Percentiles rank a stretch among this genome's conserved stretches.
Conservation (phyloP, 2,888 invertebrate species). For the Hirudinaria manillensis region DNA sequence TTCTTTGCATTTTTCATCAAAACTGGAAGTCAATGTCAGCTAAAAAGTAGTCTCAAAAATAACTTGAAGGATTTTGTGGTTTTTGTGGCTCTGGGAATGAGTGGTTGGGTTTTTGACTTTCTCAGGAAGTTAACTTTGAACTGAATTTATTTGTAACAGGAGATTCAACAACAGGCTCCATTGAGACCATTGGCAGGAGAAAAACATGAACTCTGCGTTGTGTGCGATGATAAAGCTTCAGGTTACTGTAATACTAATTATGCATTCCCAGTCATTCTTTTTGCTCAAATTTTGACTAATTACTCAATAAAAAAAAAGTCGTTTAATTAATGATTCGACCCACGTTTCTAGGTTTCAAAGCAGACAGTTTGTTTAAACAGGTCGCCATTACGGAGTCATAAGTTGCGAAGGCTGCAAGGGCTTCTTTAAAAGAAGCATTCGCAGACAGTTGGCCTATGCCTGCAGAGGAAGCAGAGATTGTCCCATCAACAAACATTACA, state of each 20-base stretch:
- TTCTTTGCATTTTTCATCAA: no score
- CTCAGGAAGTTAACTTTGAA: no score
- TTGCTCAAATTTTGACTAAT: background rate
- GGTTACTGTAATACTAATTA: slow-evolving; percentile 54
- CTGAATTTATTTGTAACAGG: slow-evolving; percentile 33
- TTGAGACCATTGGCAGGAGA: slow-evolving; percentile 44
- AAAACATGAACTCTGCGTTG: slow-evolving; percentile 74
- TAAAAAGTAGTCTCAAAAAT: no score
- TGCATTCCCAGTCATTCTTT: background rate
- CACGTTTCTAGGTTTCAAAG: no score
- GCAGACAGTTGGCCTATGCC: slow-evolving; percentile 92
- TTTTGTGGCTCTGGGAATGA: no score
- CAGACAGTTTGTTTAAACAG: slow-evolving; percentile 45
- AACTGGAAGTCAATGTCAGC: no score
- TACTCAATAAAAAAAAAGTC: no score
- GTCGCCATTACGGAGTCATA: slow-evolving; percentile 83
- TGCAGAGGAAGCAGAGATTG: slow-evolving; percentile 93
- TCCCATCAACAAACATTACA: slow-evolving; percentile 94
- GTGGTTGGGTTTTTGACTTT: no score
- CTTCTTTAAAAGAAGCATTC: slow-evolving; percentile 92
- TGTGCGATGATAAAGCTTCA: slow-evolving; percentile 90
- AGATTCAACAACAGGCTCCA: slow-evolving; percentile 40
- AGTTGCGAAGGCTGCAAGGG: slow-evolving; percentile 95
- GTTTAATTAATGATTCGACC: no score
- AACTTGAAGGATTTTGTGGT: no score